Conservation (phyloP, 2,888 invertebrate species). For the Nebria salina region DNA sequence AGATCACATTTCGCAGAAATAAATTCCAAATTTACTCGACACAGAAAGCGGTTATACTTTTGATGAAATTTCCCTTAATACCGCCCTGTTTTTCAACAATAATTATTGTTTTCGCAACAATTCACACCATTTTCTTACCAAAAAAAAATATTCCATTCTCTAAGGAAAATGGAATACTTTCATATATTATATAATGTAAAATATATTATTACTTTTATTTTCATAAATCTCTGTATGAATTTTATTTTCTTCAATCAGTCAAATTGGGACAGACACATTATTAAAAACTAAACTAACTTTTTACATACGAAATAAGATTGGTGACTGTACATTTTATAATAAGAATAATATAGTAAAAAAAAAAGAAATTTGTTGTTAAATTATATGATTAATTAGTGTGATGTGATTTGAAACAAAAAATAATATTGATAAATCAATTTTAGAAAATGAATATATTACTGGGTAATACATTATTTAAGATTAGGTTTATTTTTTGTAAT, state of each 20-base stretch:
- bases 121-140: conserved; percentile 5
- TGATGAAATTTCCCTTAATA: conserved; percentile 28
- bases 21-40: conserved; percentile 35
- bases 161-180: neutral
- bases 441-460: conserved; percentile 4
- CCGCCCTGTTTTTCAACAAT: conserved; percentile 36
- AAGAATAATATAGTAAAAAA: conserved; percentile 9
- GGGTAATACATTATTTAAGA: conserved; percentile 4
- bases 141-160: conserved; percentile 12
- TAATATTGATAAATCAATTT: neutral
- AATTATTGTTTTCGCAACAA: conserved; percentile 26
- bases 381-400: conserved; percentile 7
- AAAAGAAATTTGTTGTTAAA: conserved; percentile 27
- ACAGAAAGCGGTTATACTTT: conserved; percentile 31
- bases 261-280: conserved; percentile 42
- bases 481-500: conserved; percentile 9
- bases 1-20: conserved; percentile 56
- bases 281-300: conserved; percentile 40
- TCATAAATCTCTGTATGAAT: conserved; percentile 45
- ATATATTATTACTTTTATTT: conserved; percentile 27
- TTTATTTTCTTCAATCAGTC: conserved; percentile 35
- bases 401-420: conserved; percentile 7
- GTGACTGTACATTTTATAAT: conserved; percentile 25
- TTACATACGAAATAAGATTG: conserved; percentile 28
- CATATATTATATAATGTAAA: neutral